These are phyloP conservation scores for Eristalis arbustorum DNA, from an alignment of 2,888 invertebrate genomes.

Conservation along the genomic window DNA sequence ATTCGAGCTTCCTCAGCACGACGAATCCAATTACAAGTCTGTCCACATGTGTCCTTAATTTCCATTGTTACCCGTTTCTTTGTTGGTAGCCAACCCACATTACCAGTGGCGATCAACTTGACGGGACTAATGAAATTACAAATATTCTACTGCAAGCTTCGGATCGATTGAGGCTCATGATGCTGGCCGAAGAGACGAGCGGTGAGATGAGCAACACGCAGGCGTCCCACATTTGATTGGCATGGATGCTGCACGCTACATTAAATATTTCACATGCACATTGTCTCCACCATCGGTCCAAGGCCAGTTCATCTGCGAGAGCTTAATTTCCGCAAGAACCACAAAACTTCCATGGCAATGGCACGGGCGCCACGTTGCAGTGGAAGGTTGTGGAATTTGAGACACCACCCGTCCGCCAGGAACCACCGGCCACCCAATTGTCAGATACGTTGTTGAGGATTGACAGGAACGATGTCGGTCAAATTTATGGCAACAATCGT, in stretches of 20 bases:
- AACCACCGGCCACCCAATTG: constrained; percentile 12
- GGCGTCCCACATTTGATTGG: constrained; percentile 28
- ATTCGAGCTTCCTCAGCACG: constrained; percentile 4
- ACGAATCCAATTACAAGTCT: constrained; percentile 40
- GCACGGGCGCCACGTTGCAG: background rate
- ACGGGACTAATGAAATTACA: constrained; percentile 52
- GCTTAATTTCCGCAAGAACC: constrained; percentile 66
- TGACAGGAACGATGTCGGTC: constrained; percentile 42
- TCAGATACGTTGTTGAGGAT: constrained; percentile 19
- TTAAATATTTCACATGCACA: constrained; percentile 35
- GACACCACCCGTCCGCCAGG: background rate
- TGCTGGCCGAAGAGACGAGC: background rate
- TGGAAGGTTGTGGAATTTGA: background rate
- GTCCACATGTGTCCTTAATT: constrained; percentile 23
- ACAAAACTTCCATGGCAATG: constrained; percentile 38
- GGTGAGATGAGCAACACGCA: background rate
- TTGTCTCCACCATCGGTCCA: constrained; percentile 16
- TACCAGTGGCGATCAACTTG: constrained; percentile 21
- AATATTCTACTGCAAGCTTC: constrained; percentile 21
- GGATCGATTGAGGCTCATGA: constrained; percentile 6
- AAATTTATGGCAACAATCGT: constrained; percentile 54
- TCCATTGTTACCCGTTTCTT: background rate
- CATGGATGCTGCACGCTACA: constrained; percentile 40
- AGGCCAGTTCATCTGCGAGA: constrained; percentile 56
- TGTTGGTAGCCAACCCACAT: background rate